Percentiles rank a stretch among this genome's conserved stretches.
Evolutionary conservation across 1,140 invertebrate genomes (phyloP).

Genomic region (Mylabris phalerata): DNA sequence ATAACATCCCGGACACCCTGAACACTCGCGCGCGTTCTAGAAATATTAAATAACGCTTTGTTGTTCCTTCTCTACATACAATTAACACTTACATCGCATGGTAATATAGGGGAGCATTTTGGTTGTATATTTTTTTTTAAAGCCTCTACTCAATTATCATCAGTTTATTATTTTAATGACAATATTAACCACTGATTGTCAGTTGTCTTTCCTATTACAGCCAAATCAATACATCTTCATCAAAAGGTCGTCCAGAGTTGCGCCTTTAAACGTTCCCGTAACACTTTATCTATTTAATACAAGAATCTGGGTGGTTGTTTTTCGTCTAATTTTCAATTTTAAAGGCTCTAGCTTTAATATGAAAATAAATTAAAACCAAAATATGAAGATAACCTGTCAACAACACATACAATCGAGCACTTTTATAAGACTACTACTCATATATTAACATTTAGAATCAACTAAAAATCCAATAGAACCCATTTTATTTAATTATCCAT

Average conservation of each 20-base stretch:
- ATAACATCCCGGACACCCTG: conserved; percentile 28
- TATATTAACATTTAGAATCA: conserved; percentile 11
- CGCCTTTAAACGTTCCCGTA: conserved; percentile 10
- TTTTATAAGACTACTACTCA: conserved; percentile 5
- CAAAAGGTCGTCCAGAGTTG: conserved; percentile 14
- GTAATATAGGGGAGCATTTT: conserved; percentile 35
- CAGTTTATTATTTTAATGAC: conserved; percentile 8
- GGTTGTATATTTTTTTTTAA: conserved; percentile 14
- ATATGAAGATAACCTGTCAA: neutral
- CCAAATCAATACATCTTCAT: conserved; percentile 20
- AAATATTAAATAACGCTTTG: neutral
- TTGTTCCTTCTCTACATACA: conserved; percentile 22
- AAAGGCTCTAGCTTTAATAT: too few relatives aligned
- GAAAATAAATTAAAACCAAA: conserved; percentile 11
- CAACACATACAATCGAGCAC: conserved; percentile 16
- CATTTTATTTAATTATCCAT: neutral
- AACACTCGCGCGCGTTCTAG: conserved; percentile 29
- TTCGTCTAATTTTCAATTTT: too few relatives aligned
- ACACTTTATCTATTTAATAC: conserved; percentile 12
- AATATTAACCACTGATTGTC: neutral
- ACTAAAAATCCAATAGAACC: conserved; percentile 10
- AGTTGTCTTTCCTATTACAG: conserved; percentile 3
- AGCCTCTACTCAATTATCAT: conserved; percentile 30
- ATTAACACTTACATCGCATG: conserved; percentile 39
- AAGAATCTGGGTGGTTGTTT: conserved; percentile 2